Conservation (phyloP, 2,113 vertebrate genomes). For the Formicarius rufipectus region DNA sequence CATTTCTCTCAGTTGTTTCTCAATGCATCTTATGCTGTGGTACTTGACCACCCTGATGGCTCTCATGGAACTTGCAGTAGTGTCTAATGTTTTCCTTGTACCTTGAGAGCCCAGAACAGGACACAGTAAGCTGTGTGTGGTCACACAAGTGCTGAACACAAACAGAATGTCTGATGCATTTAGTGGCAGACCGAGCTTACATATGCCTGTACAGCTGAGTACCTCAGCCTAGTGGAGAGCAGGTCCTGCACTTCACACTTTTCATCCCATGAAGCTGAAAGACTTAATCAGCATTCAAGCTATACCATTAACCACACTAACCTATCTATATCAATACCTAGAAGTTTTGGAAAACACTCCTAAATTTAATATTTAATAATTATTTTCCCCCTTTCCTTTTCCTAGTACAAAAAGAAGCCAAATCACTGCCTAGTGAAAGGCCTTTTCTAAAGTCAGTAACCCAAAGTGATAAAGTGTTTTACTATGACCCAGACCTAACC, state of each 20-base stretch:
- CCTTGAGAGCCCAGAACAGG: background rate
- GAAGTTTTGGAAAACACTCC: background rate
- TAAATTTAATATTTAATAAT: background rate
- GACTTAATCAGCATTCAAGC: background rate
- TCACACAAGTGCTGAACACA: background rate
- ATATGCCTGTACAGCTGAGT: rapidly evolving
- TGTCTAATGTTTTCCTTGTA: background rate
- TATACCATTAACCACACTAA: background rate
- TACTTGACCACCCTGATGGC: background rate
- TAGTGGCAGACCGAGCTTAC: background rate
- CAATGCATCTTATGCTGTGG: background rate
- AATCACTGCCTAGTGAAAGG: background rate
- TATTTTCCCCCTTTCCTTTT: background rate
- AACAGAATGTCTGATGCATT: background rate
- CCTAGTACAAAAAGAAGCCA: background rate
- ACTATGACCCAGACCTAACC: background rate
- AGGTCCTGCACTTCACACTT: background rate
- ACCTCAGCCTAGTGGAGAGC: background rate
- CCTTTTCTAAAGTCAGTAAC: background rate
- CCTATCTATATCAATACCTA: background rate
- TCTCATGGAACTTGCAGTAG: background rate
- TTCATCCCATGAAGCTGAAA: background rate
- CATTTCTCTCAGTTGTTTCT: background rate
- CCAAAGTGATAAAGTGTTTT: background rate
- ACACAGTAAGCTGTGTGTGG: rapidly evolving